Evolutionary conservation across 2,888 invertebrate genomes (phyloP), one percentile per base, ranked within the genome.

Genomic region (Eristalinus aeneus): DNA sequence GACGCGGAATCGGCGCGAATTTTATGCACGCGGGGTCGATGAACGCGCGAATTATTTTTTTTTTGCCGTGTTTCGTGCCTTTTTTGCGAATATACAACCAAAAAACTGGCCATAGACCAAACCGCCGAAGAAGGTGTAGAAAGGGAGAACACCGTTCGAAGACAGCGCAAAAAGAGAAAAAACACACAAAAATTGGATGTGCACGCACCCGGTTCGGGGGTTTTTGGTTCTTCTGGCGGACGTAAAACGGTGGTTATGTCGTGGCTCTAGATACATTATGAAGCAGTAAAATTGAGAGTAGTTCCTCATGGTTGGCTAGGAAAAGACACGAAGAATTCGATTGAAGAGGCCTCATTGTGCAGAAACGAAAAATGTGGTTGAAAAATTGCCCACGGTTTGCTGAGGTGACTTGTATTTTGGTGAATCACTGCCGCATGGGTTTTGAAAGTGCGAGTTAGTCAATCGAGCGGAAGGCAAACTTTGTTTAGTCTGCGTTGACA

Each of bases 11-110:
- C 27, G 46, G 16, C 36, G 60, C 71, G 71, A 71, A 61, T 71
- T 71, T 71, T 60, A 71, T 71, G 39, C 60, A 71, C 46, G 56
- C 31, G 53, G 27, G 76, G 76, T 76, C 76, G 63, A 76, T 20
- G 76, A 76, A 61, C 76, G 53, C 63, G 34, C 36, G 76, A 63
- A 63, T 31, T n/a, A n/a, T 16, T 16, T 61, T 61, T 63, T 63
- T 63, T 61, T n/a, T 10, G n/a, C 16, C n/a, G 27, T 61, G 1
- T 63, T 20, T 20, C 6, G 12, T 23, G 9, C 11, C 10, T 34
- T 63, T 71, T 58, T 64, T 74, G 34, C 27, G 73, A 46, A 22
- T 23, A 64, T 54, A 36, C 8, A 34, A 22, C 72, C 63, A 46
- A 32, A 64, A 53, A 63, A 12, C 20, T 31, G 9, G 63, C 22